phyloP scores from a whole-genome alignment of 2,113 vertebrate species.

The Taurulus bubalis region DNA sequence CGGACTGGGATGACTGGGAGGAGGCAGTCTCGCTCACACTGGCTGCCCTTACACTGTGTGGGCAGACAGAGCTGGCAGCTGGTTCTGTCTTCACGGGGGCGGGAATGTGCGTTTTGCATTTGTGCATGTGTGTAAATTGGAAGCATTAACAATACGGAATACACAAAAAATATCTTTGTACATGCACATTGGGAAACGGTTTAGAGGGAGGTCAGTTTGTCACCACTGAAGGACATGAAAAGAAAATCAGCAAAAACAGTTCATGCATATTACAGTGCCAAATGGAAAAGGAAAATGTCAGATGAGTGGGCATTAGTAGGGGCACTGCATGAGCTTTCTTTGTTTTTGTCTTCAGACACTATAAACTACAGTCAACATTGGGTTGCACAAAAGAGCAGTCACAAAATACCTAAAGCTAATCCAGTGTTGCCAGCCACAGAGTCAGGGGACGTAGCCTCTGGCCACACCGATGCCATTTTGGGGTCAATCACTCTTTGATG shows the following conservation, averaged over 20 bases:
- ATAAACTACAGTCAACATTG: slow-evolving; percentile 7
- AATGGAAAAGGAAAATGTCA: not conserved
- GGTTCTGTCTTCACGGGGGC: slow-evolving; percentile 6
- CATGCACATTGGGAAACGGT: too few relatives aligned
- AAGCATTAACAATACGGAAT: not conserved
- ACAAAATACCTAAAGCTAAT: slow-evolving; percentile 22
- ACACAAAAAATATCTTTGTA: not conserved
- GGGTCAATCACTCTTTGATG: slow-evolving; percentile 35
- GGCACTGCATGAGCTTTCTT: not conserved
- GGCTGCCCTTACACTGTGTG: slow-evolving; percentile 50
- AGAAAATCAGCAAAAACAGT: not conserved
- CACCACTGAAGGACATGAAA: not conserved
- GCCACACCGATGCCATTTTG: slow-evolving; percentile 25
- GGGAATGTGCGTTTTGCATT: slow-evolving; percentile 9
- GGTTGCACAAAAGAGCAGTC: not conserved
- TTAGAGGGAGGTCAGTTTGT: not conserved
- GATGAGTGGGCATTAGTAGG: not conserved
- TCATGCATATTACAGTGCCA: not conserved
- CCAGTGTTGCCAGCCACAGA: slow-evolving; percentile 24
- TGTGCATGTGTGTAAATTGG: not conserved
- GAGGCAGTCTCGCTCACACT: slow-evolving; percentile 62
- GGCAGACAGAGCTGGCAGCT: slow-evolving; percentile 47
- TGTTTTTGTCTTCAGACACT: slow-evolving; percentile 8
- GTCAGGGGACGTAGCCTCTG: slow-evolving; percentile 24
- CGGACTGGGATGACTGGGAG: slow-evolving; percentile 53